Conservation (phyloP, 2,888 invertebrate genomes). For the Pherbina coryleti region DNA sequence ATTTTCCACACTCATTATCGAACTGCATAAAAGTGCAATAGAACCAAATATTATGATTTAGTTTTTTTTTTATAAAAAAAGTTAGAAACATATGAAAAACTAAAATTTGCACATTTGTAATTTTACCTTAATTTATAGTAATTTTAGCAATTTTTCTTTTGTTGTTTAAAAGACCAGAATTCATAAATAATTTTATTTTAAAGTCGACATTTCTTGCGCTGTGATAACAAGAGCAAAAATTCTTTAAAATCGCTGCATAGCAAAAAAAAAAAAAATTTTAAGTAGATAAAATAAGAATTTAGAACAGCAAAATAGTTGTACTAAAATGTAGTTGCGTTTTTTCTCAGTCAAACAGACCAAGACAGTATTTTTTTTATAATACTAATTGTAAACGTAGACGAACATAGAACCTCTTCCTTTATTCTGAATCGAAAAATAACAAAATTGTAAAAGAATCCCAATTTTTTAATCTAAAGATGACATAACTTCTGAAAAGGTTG, state of each 20-base stretch:
- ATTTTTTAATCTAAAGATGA: no score
- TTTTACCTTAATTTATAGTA: not conserved
- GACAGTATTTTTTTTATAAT: no score
- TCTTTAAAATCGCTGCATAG: not conserved
- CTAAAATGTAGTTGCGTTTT: no score
- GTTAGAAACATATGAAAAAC: not conserved
- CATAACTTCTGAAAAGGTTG: no score
- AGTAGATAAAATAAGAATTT: no score
- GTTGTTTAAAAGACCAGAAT: not conserved
- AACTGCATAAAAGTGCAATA: conserved; percentile 9
- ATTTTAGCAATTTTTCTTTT: not conserved
- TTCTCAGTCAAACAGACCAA: no score
- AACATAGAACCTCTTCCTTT: no score
- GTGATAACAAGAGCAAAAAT: conserved; percentile 9
- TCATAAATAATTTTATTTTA: not conserved
- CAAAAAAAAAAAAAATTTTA: not conserved
- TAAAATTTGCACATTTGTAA: not conserved
- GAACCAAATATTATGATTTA: conserved; percentile 30
- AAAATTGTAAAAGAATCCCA: no score
- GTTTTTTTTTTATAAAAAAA: not conserved
- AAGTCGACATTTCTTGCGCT: conserved; percentile 29
- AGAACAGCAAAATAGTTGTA: no score
- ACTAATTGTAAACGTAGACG: no score
- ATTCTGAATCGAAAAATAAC: no score
- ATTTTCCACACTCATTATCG: not conserved